These are phyloP conservation scores for Xestia rhomboidea DNA, from an alignment of 2,888 invertebrate genomes.

Conservation along the genomic window DNA sequence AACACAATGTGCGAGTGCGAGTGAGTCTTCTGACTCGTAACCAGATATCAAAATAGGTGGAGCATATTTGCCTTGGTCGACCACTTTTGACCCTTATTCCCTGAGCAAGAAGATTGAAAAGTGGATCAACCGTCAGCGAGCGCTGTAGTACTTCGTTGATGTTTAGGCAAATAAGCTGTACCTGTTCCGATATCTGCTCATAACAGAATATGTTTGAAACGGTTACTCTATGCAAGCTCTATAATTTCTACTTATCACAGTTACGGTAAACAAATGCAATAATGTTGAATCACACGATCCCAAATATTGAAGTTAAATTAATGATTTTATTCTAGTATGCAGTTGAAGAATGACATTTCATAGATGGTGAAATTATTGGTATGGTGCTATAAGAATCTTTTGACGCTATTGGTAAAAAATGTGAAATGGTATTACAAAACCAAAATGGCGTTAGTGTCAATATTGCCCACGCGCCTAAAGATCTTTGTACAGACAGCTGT, in stretches of 20 bases:
- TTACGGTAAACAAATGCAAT: constrained; percentile 87
- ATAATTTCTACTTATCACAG: constrained; percentile 88
- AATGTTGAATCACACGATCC: constrained; percentile 66
- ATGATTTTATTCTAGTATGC: constrained; percentile 6
- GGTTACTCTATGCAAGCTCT: constrained; percentile 76
- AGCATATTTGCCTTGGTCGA: not conserved
- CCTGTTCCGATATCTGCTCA: not conserved
- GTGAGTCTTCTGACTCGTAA: constrained; percentile 34
- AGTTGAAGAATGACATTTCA: no score
- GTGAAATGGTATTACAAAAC: no score
- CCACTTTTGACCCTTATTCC: no score
- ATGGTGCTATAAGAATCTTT: no score
- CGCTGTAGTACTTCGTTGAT: not conserved
- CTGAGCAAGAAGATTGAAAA: no score
- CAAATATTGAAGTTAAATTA: constrained; percentile 48
- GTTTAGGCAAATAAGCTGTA: not conserved
- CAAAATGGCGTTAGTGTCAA: no score
- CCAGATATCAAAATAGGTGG: not conserved
- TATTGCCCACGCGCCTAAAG: no score
- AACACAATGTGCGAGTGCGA: constrained; percentile 36
- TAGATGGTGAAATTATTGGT: no score
- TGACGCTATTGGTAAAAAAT: no score
- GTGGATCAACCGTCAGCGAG: no score
- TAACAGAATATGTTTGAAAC: constrained; percentile 44
- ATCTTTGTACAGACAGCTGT: no score